phyloP scores from a whole-genome alignment of 2,797 vertebrate species.

The Atherinosoma microstoma region DNA sequence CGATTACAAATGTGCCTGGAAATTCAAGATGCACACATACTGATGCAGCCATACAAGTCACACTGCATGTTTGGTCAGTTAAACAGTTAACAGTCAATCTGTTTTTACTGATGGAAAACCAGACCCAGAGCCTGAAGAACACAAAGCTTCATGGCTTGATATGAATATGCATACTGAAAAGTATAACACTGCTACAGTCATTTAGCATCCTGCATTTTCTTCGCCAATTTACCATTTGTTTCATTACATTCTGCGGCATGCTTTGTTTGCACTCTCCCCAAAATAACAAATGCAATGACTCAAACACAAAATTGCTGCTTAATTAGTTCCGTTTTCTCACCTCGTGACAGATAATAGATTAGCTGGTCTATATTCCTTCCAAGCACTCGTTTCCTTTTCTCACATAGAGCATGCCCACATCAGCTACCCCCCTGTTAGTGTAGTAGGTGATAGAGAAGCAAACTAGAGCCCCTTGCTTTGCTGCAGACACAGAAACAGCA shows the following conservation, averaged over 20 bases:
- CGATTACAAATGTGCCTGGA: not conserved
- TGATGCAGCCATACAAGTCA: not conserved
- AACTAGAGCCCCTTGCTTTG: no score
- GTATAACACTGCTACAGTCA: not conserved
- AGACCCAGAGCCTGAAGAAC: not conserved
- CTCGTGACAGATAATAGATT: slow-evolving; percentile 35
- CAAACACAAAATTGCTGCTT: slow-evolving; percentile 9
- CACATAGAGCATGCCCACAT: slow-evolving; percentile 8
- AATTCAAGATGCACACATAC: slow-evolving; percentile 6
- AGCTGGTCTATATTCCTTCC: not conserved
- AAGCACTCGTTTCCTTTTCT: not conserved
- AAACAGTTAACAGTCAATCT: not conserved
- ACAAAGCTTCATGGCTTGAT: not conserved
- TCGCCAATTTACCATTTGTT: slow-evolving; percentile 18
- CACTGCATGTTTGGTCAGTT: not conserved
- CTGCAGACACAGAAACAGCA: slow-evolving; percentile 16
- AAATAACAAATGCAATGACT: not conserved
- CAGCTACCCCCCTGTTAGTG: slow-evolving; percentile 4
- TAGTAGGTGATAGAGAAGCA: slow-evolving; percentile 26
- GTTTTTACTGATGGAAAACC: not conserved
- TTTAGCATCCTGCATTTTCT: not conserved
- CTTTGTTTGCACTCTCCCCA: slow-evolving; percentile 6
- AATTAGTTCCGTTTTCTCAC: slow-evolving; percentile 28
- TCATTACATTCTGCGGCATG: slow-evolving; percentile 20
- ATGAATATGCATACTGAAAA: not conserved